Percentiles rank a stretch among this genome's conserved stretches.
Evolutionary conservation across 2,113 vertebrate genomes (phyloP).

Genomic region (Pampusana beccarii): DNA sequence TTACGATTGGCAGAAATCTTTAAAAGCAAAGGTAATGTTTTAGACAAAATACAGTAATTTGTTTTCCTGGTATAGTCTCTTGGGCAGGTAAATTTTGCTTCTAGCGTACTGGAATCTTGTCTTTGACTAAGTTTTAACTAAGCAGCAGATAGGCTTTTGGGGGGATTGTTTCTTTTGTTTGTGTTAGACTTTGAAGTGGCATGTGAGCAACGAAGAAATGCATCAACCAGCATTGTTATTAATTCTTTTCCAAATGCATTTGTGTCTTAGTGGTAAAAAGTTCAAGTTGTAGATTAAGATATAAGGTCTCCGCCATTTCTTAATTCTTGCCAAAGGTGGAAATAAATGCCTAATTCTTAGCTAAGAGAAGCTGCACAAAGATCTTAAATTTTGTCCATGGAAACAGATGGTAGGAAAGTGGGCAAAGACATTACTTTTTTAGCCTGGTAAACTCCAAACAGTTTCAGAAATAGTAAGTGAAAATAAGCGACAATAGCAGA

Average conservation of each 20-base stretch:
- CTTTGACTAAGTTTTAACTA: neutral
- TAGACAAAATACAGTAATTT: neutral
- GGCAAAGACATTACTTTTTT: neutral
- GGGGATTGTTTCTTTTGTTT: neutral
- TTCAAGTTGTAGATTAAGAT: neutral
- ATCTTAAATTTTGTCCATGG: neutral
- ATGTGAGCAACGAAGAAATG: neutral
- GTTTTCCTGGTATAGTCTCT: neutral
- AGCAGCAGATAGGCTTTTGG: neutral
- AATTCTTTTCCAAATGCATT: neutral
- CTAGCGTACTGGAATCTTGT: neutral
- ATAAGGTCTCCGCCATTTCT: neutral
- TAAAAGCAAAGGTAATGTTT: neutral
- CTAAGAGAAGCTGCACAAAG: neutral
- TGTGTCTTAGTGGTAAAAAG: neutral
- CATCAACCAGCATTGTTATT: neutral
- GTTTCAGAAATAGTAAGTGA: neutral
- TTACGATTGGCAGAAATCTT: neutral
- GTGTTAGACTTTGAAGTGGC: neutral
- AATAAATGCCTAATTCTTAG: neutral
- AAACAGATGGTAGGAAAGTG: neutral
- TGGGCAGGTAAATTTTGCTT: neutral
- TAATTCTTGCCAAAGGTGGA: neutral
- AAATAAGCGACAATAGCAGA: neutral
- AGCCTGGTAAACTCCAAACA: neutral